Evolutionary conservation across 1,140 invertebrate species (phyloP).

Genomic region (Brachionus rubens): DNA sequence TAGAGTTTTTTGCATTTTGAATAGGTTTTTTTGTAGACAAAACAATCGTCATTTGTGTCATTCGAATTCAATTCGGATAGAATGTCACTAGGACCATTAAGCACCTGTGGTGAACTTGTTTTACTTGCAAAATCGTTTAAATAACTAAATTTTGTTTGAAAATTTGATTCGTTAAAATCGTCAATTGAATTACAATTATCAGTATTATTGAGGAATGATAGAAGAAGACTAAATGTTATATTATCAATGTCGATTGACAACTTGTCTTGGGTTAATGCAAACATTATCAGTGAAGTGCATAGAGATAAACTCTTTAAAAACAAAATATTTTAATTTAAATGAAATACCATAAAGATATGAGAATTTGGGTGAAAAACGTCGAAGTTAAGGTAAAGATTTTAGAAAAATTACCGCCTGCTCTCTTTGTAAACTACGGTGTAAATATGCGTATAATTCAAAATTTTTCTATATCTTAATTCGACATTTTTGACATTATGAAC

Average conservation of each 20-base stretch:
- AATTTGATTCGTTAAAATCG: neutral
- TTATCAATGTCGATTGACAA: slow-evolving; percentile 15
- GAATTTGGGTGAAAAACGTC: too few relatives aligned
- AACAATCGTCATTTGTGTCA: neutral
- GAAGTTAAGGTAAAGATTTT: too few relatives aligned
- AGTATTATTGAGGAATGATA: slow-evolving; percentile 9
- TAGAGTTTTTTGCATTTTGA: slow-evolving; percentile 20
- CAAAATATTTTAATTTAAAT: neutral
- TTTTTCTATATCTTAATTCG: too few relatives aligned
- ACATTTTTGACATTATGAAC: too few relatives aligned
- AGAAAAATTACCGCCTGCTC: too few relatives aligned
- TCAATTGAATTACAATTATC: neutral
- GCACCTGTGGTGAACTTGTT: neutral
- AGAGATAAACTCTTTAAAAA: slow-evolving; percentile 8
- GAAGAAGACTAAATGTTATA: neutral
- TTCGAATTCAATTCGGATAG: neutral
- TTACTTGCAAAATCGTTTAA: neutral
- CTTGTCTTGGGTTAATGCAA: slow-evolving; percentile 36
- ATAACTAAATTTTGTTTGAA: neutral
- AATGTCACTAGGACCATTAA: neutral
- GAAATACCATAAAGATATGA: too few relatives aligned
- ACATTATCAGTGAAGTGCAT: slow-evolving; percentile 25
- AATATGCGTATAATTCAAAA: too few relatives aligned
- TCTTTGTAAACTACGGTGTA: too few relatives aligned
- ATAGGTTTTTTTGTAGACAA: slow-evolving; percentile 26